Base-by-base conservation (phyloP, 2,888 invertebrate genomes). In the Nebria salina region DNA sequence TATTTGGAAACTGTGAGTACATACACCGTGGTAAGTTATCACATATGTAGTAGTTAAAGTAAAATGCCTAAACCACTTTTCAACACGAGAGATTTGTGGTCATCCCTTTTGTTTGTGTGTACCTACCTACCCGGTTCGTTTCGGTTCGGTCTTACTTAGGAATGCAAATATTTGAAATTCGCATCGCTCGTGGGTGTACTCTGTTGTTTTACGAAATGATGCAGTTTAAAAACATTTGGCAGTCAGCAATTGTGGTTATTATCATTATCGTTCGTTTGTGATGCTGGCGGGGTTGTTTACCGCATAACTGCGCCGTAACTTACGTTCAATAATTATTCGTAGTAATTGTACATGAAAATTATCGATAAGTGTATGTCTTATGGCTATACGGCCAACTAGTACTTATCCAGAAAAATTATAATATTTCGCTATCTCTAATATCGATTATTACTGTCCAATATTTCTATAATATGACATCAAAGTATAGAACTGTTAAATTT, bases 211-310 rank as follows among this genome's bases (percentile, higher is more conserved):
- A 25, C 68, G 20, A 25, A 25, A 68, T 68, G 20, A 68, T 54
- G 54, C 54, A 54, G 54, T 68, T 72, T 77, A 72, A 72, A 70
- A 65, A 77, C 77, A 77, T 77, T 77, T 77, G 77, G 72, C 77
- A 72, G 77, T 64, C 77, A 65, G 77, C 65, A 70, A 72, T 77
- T 77, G 72, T 77, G 41, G 77, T 77, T 72, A 72, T 77, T 77
- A 77, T 41, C 72, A 15, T 13, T 66, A 25, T 76, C 72, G 41
- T 72, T 43, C 54, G 64, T 72, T 41, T 72, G 77, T 64, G 77
- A 64, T 72, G 77, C 77, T 72, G 72, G 15, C 25, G 15, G 72
- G 77, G 72, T 34, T 26, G 41, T 77, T 77, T 77, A 77, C 77
- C 72, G 77, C 77, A 76, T 54, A 54, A 54, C 54, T 54, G 54